phyloP scores from a whole-genome alignment of 2,113 vertebrate species.

The Neogale vison region DNA sequence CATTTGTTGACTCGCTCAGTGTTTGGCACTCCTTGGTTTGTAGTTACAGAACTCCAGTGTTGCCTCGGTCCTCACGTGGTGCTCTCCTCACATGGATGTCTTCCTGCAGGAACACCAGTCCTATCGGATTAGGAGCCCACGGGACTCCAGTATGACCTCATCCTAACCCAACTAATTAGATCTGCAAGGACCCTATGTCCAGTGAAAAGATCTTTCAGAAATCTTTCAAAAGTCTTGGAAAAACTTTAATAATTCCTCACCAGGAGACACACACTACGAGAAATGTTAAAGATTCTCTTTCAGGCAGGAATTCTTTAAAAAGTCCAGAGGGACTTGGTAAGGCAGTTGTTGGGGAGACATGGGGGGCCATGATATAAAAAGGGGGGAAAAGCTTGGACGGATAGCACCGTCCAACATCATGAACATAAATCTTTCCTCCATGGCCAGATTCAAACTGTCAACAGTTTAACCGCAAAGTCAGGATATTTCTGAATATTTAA shows the following conservation, averaged over 20 bases:
- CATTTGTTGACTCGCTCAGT: neutral
- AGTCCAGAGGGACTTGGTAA: neutral
- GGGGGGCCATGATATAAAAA: neutral
- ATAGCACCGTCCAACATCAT: neutral
- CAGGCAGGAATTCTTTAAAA: neutral
- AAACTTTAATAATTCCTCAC: neutral
- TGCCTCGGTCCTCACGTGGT: neutral
- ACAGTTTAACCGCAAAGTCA: neutral
- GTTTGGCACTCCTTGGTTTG: neutral
- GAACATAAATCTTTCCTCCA: neutral
- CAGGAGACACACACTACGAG: neutral
- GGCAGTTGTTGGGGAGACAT: neutral
- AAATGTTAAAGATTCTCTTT: neutral
- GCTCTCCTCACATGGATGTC: neutral
- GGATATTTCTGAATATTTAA: neutral
- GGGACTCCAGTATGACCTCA: neutral
- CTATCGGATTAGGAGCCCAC: neutral
- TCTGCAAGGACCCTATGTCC: neutral
- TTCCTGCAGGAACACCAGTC: neutral
- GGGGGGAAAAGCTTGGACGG: neutral
- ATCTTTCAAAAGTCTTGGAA: neutral
- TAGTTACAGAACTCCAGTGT: neutral
- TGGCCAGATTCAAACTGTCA: neutral
- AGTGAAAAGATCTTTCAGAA: neutral
- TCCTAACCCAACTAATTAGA: neutral